Evolutionary conservation across 2,113 vertebrate genomes (phyloP).

Genomic region (Mormoops blainvillei): DNA sequence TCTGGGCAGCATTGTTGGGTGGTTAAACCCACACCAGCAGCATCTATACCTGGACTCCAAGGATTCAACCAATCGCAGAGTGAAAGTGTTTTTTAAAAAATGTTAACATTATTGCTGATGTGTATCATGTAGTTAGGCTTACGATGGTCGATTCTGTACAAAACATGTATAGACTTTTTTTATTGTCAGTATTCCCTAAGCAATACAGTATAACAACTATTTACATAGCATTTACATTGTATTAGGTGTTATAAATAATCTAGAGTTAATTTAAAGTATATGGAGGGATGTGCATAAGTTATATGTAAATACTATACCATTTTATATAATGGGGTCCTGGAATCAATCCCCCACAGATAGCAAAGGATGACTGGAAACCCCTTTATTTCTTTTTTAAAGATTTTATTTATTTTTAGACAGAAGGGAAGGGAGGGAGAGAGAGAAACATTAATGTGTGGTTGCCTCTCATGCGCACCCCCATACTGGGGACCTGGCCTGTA

Average conservation of each 20-base stretch:
- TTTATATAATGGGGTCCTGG: not conserved
- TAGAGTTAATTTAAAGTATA: not conserved
- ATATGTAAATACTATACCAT: not conserved
- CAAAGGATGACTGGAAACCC: not conserved
- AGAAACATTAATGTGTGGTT: too few relatives aligned
- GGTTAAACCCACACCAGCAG: not conserved
- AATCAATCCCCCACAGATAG: not conserved
- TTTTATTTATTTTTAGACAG: too few relatives aligned
- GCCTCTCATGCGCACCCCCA: too few relatives aligned
- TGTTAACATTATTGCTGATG: not conserved
- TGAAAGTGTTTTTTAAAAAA: not conserved
- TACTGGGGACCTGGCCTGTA: too few relatives aligned
- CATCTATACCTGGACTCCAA: not conserved
- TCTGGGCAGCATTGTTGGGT: accelerated
- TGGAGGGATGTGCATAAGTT: not conserved
- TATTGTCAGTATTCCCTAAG: not conserved
- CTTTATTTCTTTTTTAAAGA: too few relatives aligned
- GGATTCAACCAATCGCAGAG: not conserved
- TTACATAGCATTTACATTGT: not conserved
- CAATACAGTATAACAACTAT: not conserved
- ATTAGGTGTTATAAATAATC: not conserved
- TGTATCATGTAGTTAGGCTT: not conserved
- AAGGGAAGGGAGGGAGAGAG: too few relatives aligned
- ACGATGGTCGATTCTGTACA: not conserved
- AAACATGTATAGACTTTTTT: not conserved